Percentiles rank a stretch among this genome's conserved stretches.
These are phyloP conservation scores for Sesia bembeciformis DNA, from an alignment of 2,888 invertebrate genomes.

Conservation along the genomic window DNA sequence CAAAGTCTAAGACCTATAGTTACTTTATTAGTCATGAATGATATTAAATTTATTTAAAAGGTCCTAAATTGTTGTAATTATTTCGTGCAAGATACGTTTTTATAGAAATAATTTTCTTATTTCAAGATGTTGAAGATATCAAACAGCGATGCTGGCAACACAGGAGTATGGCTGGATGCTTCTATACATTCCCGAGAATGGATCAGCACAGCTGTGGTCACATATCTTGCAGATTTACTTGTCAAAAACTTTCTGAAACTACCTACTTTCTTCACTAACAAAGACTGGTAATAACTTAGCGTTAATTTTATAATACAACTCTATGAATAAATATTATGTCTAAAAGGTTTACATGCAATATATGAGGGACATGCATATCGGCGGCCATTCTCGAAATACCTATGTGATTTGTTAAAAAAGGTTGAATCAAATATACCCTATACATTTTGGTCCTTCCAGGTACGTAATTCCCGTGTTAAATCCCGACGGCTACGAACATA, in stretches of 20 bases:
- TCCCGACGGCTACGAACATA: slow-evolving; percentile 93
- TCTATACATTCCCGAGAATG: slow-evolving; percentile 94
- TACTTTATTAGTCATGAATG: no score
- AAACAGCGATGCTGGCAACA: slow-evolving; percentile 77
- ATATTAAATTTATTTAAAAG: no score
- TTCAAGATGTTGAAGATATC: slow-evolving; percentile 77
- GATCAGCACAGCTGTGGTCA: slow-evolving; percentile 87
- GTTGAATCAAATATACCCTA: not conserved
- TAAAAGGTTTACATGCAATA: no score
- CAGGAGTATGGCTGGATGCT: slow-evolving; percentile 83
- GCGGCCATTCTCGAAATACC: no score
- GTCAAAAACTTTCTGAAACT: slow-evolving; percentile 80
- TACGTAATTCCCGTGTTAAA: slow-evolving; percentile 84
- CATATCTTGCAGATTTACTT: slow-evolving; percentile 82
- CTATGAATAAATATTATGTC: no score
- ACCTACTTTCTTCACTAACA: slow-evolving; percentile 80
- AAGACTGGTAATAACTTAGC: slow-evolving; percentile 81
- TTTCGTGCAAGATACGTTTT: no score
- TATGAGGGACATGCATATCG: no score
- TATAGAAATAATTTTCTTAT: not conserved
- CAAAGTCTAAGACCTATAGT: no score
- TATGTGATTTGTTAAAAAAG: no score
- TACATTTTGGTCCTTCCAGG: slow-evolving; percentile 29
- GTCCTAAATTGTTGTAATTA: no score
- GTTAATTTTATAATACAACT: not conserved